Conservation (phyloP, 2,888 invertebrate genomes). For the Cyrtodaria siliqua region DNA sequence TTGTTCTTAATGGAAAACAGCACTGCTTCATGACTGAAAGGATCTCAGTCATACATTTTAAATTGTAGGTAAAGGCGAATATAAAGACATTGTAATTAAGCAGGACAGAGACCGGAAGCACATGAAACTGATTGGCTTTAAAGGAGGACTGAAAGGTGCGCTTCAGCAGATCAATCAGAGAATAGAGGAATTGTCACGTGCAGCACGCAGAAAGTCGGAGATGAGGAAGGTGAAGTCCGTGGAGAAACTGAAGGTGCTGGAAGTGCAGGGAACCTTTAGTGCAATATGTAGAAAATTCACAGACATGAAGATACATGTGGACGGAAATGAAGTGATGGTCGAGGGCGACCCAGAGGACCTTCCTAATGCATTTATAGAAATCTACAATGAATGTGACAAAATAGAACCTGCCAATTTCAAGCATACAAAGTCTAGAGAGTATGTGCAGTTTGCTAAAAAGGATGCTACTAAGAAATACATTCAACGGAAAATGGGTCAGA, state of each 20-base stretch:
- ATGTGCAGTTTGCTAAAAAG: conserved; percentile 49
- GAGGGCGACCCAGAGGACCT: conserved; percentile 60
- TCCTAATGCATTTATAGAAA: conserved; percentile 56
- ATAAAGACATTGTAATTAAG: conserved; percentile 47
- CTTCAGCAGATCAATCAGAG: conserved; percentile 31
- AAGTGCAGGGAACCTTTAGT: conserved; percentile 53
- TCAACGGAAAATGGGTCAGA: conserved; percentile 50
- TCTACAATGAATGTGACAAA: conserved; percentile 54
- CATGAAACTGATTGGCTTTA: conserved; percentile 45
- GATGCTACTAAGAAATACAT: conserved; percentile 32
- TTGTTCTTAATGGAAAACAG: too few relatives aligned
- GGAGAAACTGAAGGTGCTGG: conserved; percentile 43
- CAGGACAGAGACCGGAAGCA: conserved; percentile 44
- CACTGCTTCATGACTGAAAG: too few relatives aligned
- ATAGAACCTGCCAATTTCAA: conserved; percentile 44
- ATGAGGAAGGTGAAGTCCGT: conserved; percentile 46
- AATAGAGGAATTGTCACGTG: conserved; percentile 34
- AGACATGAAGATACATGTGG: conserved; percentile 53
- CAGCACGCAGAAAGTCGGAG: conserved; percentile 44
- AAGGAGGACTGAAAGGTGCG: conserved; percentile 25
- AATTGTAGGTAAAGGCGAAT: conserved; percentile 43
- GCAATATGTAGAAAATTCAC: conserved; percentile 45
- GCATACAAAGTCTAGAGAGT: conserved; percentile 47
- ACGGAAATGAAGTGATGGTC: conserved; percentile 50
- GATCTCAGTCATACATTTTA: too few relatives aligned